Conservation (phyloP, 2,113 vertebrate species). For the Grammomys surdaster region DNA sequence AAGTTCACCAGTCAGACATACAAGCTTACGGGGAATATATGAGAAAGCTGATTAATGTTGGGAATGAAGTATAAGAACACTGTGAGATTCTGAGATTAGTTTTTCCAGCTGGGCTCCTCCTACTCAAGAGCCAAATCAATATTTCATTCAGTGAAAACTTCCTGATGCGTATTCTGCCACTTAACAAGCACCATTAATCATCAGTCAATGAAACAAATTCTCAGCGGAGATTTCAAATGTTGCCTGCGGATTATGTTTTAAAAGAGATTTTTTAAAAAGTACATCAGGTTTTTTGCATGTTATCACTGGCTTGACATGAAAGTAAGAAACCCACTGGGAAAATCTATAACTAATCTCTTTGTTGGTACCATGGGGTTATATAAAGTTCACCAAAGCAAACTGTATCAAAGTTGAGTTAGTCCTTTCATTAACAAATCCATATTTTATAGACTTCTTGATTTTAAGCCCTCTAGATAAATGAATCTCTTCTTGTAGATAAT, state of each 20-base stretch:
- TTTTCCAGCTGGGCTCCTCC: conserved; percentile 88
- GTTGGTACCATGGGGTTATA: conserved; percentile 92
- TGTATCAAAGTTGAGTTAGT: conserved; percentile 85
- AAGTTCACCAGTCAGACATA: conserved; percentile 52
- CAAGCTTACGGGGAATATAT: conserved; percentile 68
- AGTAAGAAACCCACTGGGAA: conserved; percentile 88
- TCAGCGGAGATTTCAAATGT: conserved; percentile 86
- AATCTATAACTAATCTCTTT: conserved; percentile 91
- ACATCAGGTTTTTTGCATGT: conserved; percentile 91
- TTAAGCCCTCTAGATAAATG: conserved; percentile 84
- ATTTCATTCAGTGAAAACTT: conserved; percentile 96
- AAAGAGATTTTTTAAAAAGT: conserved; percentile 83
- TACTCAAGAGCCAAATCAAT: conserved; percentile 86
- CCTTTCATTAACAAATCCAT: conserved; percentile 85
- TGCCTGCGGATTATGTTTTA: conserved; percentile 89
- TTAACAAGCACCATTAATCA: conserved; percentile 92
- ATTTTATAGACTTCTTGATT: conserved; percentile 83
- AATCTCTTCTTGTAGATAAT: conserved; percentile 82
- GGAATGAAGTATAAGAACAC: conserved; percentile 81
- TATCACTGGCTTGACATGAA: conserved; percentile 94
- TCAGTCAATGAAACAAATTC: conserved; percentile 88
- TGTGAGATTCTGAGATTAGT: conserved; percentile 83
- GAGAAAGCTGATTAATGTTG: conserved; percentile 84
- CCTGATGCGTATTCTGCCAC: conserved; percentile 92
- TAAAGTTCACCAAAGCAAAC: conserved; percentile 91